Evolutionary conservation across 2,797 vertebrate genomes (phyloP).

Genomic region (Psittacula derbiana): DNA sequence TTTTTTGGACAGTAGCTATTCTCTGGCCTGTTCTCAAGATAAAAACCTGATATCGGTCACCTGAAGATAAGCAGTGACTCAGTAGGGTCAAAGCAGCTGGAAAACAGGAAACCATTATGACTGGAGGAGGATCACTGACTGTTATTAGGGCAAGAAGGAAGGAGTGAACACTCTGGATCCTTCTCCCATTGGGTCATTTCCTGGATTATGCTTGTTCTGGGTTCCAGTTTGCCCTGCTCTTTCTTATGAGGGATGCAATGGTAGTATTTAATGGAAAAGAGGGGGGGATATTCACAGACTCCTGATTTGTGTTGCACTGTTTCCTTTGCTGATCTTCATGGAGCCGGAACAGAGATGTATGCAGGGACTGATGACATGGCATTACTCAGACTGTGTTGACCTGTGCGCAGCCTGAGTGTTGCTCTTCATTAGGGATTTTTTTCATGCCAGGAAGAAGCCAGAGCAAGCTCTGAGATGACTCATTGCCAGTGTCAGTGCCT

Average conservation of each 20-base stretch:
- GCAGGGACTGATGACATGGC: not conserved
- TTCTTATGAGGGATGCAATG: not conserved
- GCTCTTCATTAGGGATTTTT: not conserved
- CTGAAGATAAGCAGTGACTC: slow-evolving; percentile 7
- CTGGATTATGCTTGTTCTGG: not conserved
- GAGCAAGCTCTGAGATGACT: not conserved
- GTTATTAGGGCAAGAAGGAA: not conserved
- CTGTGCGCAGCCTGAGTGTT: not conserved
- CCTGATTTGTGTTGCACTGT: not conserved
- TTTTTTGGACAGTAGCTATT: not conserved
- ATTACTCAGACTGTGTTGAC: not conserved
- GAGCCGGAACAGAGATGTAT: not conserved
- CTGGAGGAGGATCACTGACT: not conserved
- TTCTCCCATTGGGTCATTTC: slow-evolving; percentile 21
- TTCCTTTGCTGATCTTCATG: not conserved
- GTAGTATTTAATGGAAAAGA: not conserved
- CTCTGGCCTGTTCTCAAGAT: not conserved
- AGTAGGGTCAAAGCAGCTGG: not conserved
- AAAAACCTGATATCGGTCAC: not conserved
- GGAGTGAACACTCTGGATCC: not conserved
- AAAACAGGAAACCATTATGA: slow-evolving; percentile 61
- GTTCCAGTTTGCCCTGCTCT: not conserved
- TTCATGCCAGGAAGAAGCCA: not conserved
- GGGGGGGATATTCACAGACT: not conserved
- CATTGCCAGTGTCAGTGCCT: not conserved